phyloP scores from a whole-genome alignment of 2,797 vertebrate species.

The Loriculus beryllinus region DNA sequence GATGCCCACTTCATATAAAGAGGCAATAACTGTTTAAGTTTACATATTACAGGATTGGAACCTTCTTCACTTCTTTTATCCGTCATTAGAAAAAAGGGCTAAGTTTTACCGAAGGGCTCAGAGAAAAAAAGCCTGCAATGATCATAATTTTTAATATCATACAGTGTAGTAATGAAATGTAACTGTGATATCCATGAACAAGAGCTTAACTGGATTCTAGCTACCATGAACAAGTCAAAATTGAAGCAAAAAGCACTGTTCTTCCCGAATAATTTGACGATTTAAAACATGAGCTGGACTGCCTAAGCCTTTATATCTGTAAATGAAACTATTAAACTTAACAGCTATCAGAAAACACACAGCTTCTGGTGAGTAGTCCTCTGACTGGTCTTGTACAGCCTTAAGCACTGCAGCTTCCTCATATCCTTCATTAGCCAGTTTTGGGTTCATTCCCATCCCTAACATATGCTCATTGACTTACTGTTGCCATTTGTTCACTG shows the following conservation, averaged over 20 bases:
- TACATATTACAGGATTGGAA: background rate
- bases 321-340: background rate
- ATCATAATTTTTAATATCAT: background rate
- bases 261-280: background rate
- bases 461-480: conserved; percentile 33
- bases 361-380: background rate
- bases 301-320: background rate
- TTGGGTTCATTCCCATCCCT: conserved; percentile 30
- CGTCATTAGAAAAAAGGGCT: background rate
- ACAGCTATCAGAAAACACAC: background rate
- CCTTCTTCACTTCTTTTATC: background rate
- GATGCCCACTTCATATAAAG: background rate
- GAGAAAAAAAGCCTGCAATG: background rate
- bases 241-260: background rate
- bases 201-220: background rate
- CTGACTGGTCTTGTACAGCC: background rate
- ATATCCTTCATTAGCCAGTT: background rate
- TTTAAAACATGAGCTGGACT: background rate
- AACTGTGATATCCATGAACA: background rate
- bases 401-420: background rate
- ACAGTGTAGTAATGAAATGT: background rate
- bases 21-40: background rate
- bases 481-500: background rate
- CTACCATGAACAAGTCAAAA: background rate
- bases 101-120: background rate